phyloP scores from a whole-genome alignment of 2,888 invertebrate species.

The Dromius quadrimaculatus region DNA sequence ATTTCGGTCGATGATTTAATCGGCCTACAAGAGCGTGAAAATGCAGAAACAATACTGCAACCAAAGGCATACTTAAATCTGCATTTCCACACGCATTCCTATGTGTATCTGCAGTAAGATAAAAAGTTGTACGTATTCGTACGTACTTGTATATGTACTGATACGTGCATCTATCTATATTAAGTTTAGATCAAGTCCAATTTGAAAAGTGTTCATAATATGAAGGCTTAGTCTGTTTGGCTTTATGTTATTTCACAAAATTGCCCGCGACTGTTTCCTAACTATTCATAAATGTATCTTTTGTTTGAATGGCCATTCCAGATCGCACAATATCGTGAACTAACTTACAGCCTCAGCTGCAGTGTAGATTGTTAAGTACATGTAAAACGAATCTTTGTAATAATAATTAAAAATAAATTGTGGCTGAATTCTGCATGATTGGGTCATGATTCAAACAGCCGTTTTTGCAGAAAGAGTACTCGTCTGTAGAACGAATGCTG shows the following conservation, averaged over 20 bases:
- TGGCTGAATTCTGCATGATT: conserved; percentile 57
- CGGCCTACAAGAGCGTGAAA: neutral
- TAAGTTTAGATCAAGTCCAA: conserved; percentile 40
- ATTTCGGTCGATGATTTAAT: conserved; percentile 23
- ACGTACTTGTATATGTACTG: conserved; percentile 19
- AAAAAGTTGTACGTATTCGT: conserved; percentile 30
- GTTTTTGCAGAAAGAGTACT: conserved; percentile 30
- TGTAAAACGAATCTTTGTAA: conserved; percentile 59
- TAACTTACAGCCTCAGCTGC: conserved; percentile 21
- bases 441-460: conserved; percentile 19
- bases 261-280: conserved; percentile 28
- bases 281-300: conserved; percentile 9
- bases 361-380: conserved; percentile 52
- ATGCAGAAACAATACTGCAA: neutral
- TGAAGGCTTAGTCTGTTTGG: conserved; percentile 28
- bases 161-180: conserved; percentile 25
- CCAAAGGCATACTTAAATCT: neutral
- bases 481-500: conserved; percentile 45
- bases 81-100: neutral
- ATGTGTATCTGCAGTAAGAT: conserved; percentile 40
- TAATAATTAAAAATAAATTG: conserved; percentile 60
- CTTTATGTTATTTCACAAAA: conserved; percentile 22
- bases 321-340: conserved; percentile 18
- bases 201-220: conserved; percentile 37
- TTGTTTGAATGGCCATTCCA: conserved; percentile 34